A percentile compares a stretch with the other conserved stretches of the same genome.
Evolutionary conservation across 2,113 vertebrate species (phyloP).

Genomic region (Proterorhinus semilunaris): DNA sequence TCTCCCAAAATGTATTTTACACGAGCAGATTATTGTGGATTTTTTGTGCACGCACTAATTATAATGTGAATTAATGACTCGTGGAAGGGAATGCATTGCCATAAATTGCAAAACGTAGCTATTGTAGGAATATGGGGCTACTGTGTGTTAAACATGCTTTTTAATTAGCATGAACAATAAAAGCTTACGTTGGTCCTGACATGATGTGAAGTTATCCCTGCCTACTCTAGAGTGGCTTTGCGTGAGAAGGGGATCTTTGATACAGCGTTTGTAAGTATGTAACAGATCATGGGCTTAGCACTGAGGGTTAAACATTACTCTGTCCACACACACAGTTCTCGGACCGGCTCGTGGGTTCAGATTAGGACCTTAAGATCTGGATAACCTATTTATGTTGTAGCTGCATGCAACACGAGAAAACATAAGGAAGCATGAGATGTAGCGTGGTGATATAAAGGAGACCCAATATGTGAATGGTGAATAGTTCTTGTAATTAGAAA

Average conservation of each 20-base stretch:
- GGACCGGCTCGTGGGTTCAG: conserved; percentile 55
- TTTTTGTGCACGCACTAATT: no score
- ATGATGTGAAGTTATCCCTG: conserved; percentile 39
- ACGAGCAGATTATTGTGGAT: no score
- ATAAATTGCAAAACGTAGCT: not conserved
- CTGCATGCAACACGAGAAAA: conserved; percentile 16
- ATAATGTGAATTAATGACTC: no score
- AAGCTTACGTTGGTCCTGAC: not conserved
- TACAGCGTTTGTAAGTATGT: conserved; percentile 35
- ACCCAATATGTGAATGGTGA: not conserved
- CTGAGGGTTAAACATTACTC: conserved; percentile 40
- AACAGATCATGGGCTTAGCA: conserved; percentile 39
- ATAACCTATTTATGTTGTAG: conserved; percentile 62
- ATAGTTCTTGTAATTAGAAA: no score
- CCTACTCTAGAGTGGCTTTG: conserved; percentile 56
- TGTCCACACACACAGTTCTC: conserved; percentile 31
- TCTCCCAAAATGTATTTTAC: no score
- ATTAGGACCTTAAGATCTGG: conserved; percentile 63
- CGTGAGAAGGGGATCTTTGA: conserved; percentile 59
- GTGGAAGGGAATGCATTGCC: not conserved
- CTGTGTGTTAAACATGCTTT: not conserved
- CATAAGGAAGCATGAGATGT: not conserved
- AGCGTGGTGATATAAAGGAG: not conserved
- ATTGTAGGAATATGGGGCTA: not conserved
- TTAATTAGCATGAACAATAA: not conserved